These are phyloP conservation scores for Podarcis muralis DNA, from an alignment of 2,113 vertebrate species.

Conservation along the genomic window DNA sequence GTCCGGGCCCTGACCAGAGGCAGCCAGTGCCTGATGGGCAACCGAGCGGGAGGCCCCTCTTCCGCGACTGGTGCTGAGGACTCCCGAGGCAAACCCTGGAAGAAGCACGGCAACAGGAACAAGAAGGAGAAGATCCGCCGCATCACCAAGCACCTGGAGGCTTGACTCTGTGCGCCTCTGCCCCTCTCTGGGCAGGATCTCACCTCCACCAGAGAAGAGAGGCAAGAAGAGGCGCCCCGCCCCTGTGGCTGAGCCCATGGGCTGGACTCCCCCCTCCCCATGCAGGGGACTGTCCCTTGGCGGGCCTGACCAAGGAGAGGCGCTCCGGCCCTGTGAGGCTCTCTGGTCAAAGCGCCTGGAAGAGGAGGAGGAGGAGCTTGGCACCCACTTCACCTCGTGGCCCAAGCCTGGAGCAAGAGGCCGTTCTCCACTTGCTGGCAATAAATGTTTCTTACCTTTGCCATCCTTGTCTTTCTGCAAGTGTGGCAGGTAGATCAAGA, in stretches of 20 bases:
- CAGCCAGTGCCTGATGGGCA: conserved; percentile 89
- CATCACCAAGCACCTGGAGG: conserved; percentile 90
- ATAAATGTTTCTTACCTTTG: neutral
- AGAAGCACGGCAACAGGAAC: conserved; percentile 94
- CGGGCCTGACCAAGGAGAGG: neutral
- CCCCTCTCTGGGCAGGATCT: neutral
- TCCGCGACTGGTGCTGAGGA: conserved; percentile 47
- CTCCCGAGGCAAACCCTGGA: conserved; percentile 88
- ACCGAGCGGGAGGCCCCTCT: conserved; percentile 78
- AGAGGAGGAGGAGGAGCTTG: neutral
- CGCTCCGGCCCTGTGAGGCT: neutral
- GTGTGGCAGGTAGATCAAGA: too few relatives aligned
- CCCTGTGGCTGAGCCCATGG: neutral
- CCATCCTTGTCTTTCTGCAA: neutral
- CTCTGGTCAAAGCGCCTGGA: neutral
- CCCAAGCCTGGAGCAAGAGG: neutral
- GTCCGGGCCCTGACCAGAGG: conserved; percentile 90
- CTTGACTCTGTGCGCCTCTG: conserved; percentile 68
- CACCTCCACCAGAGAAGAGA: neutral
- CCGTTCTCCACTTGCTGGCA: neutral
- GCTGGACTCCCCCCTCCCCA: neutral
- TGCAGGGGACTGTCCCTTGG: neutral
- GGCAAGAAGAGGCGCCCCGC: accelerated
- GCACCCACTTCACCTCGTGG: neutral
- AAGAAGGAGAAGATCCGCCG: conserved; percentile 95